Base-by-base conservation (phyloP, 2,888 invertebrate species). In the Drosophila neonasuta region DNA sequence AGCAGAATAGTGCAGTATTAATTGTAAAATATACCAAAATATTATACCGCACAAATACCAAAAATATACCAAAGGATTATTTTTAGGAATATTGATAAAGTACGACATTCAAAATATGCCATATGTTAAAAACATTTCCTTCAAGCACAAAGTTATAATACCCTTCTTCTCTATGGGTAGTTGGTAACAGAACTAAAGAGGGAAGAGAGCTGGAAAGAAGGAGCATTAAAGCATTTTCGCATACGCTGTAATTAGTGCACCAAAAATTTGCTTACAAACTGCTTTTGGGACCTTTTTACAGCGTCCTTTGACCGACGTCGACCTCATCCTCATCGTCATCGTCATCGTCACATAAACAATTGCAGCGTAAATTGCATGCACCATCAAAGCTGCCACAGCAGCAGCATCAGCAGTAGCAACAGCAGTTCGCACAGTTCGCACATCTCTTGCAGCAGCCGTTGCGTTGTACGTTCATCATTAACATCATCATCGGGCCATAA, bases 401-500 rank as follows among this genome's bases (percentile, higher is more conserved):
- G 1, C 24, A 24, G 24, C 24, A 24, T 5, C 24, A 24, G 24
- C 24, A 24, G 24, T 6, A 24, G 24, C 24, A 10, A 10, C 5
- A 11, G 36, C 36, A 39, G n/a, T 7, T 39, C 6, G 36, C 36
- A 36, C 2, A 39, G 39, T 5, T 13, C 13, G 15, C 24, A 11
- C 30, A 44, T 45, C 49, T 34, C 36, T 50, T 13, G 42, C 59
- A 48, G 49, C 54, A 51, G 17, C 39, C 15, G 48, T 24, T 24
- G 24, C 24, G 24, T 24, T 24, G 24, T 24, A 24, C 39, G 64
- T 57, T 52, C 79, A 79, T 84, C 76, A 79, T 86, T 81, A 85
- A 81, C 85, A 83, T 86, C 75, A 83, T 82, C 80, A 69, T 75
- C 81, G 61, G 68, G 48, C 59, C 46, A 66, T 58, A 60, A 68